A percentile compares a stretch with the other conserved stretches of the same genome.
Evolutionary conservation across 2,797 vertebrate species (phyloP).

Genomic region (Sciurus vulgaris): DNA sequence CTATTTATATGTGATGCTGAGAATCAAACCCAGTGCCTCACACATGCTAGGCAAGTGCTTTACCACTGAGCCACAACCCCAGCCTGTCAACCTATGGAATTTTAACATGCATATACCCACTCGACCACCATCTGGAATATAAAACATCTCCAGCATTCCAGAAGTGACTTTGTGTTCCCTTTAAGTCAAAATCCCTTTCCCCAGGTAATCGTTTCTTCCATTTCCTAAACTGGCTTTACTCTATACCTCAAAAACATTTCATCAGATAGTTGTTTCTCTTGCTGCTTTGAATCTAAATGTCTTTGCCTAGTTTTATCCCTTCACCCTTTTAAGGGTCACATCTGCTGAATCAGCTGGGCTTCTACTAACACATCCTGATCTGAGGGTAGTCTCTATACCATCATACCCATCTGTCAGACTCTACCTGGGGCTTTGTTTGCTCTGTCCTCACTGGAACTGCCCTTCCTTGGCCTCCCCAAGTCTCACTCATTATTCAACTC

Average conservation of each 20-base stretch:
- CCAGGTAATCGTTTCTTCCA: no score
- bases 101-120: neutral
- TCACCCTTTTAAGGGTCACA: neutral
- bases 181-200: neutral
- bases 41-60: no score
- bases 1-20: no score
- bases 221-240: neutral
- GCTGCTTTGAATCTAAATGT: neutral
- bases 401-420: no score
- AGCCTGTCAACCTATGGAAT: neutral
- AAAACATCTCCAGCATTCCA: neutral
- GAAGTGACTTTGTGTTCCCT: neutral
- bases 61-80: no score
- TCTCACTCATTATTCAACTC: neutral
- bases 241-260: neutral
- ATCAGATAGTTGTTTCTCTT: neutral
- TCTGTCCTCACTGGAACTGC: neutral
- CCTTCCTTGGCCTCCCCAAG: neutral
- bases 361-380: neutral
- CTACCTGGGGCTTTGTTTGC: neutral
- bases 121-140: neutral
- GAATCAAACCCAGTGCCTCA: no score
- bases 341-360: neutral
- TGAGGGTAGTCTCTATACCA: fast-evolving
- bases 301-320: neutral